phyloP scores from a whole-genome alignment of 1,140 invertebrate species.

The Papilio polyxenes region DNA sequence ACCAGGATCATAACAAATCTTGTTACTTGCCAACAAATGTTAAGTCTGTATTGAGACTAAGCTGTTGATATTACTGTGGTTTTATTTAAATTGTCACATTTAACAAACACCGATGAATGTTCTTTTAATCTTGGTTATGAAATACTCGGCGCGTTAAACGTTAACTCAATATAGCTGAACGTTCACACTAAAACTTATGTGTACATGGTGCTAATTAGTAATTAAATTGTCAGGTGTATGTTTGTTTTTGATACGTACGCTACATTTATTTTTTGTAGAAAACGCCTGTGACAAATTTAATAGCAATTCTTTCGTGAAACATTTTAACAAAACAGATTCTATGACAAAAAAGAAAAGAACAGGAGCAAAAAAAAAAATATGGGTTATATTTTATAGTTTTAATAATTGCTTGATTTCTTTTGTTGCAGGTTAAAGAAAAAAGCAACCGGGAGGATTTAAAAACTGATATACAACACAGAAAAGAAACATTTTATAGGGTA shows the following conservation, averaged over 20 bases:
- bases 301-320: constrained; percentile 11
- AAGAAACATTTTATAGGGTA: constrained; percentile 77
- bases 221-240: too few relatives aligned
- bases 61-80: constrained; percentile 13
- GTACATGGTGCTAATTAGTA: too few relatives aligned
- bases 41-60: constrained; percentile 15
- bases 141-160: not conserved
- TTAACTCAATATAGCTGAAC: too few relatives aligned
- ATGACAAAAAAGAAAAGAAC: too few relatives aligned
- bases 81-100: constrained; percentile 24
- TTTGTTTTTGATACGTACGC: too few relatives aligned
- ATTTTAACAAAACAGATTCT: not conserved
- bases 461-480: constrained; percentile 77
- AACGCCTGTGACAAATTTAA: constrained; percentile 17
- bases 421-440: constrained; percentile 76
- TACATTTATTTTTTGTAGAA: not conserved
- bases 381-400: not conserved
- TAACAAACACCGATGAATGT: not conserved
- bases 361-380: not conserved
- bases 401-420: constrained; percentile 42
- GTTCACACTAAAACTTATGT: too few relatives aligned
- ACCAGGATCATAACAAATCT: constrained; percentile 16
- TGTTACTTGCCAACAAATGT: not conserved
- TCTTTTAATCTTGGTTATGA: not conserved
- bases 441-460: constrained; percentile 74